phyloP scores from a whole-genome alignment of 2,888 invertebrate genomes.

The Zygaena filipendulae region DNA sequence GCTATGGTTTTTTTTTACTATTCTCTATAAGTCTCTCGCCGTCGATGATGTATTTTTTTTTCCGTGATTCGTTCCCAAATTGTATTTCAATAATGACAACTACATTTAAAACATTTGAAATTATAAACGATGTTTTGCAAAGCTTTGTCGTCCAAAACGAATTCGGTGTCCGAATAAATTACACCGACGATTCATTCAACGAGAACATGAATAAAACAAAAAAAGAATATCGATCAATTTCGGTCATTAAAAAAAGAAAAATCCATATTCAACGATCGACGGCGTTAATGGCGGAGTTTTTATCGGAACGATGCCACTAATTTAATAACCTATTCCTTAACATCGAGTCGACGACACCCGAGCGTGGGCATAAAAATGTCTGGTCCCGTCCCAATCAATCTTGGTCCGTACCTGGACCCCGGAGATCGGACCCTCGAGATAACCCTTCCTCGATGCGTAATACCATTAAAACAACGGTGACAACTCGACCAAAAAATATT shows the following conservation, averaged over 20 bases:
- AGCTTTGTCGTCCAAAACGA: too few species aligned
- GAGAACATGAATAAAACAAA: conserved; percentile 24
- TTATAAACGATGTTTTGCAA: too few species aligned
- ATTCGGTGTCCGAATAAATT: too few species aligned
- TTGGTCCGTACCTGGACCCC: conserved; percentile 48
- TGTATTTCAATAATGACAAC: too few species aligned
- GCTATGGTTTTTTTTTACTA: too few species aligned
- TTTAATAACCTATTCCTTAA: conserved; percentile 55
- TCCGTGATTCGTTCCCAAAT: too few species aligned
- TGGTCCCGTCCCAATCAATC: conserved; percentile 59
- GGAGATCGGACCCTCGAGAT: conserved; percentile 57
- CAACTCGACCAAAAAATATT: conserved; percentile 64
- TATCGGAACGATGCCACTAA: conserved; percentile 48
- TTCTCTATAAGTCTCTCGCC: too few species aligned
- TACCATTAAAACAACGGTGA: conserved; percentile 70
- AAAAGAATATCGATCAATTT: conserved; percentile 23
- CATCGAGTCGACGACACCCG: conserved; percentile 55
- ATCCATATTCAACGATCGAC: conserved; percentile 23
- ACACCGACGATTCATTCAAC: conserved; percentile 30
- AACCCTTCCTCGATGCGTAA: conserved; percentile 66
- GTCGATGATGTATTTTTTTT: too few species aligned
- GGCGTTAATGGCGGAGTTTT: conserved; percentile 40
- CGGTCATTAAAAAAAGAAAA: conserved; percentile 9
- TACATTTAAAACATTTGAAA: too few species aligned
- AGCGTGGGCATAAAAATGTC: conserved; percentile 59